Conservation (phyloP, 2,797 vertebrate genomes). For the Danio albolineatus region DNA sequence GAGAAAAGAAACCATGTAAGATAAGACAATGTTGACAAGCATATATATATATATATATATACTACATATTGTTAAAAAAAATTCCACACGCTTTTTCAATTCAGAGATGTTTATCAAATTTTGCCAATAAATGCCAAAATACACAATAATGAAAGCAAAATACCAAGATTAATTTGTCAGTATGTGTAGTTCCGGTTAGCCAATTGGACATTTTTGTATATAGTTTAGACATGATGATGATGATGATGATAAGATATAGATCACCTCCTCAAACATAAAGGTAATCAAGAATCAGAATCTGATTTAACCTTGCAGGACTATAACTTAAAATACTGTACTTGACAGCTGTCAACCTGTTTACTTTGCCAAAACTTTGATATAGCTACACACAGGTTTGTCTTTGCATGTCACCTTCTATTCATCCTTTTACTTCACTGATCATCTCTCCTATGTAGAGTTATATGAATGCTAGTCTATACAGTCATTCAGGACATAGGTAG, state of each 20-base stretch:
- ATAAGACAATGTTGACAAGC: neutral
- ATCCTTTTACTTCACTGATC: neutral
- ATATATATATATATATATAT: no score
- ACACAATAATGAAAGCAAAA: conserved; percentile 5
- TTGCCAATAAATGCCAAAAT: conserved; percentile 2
- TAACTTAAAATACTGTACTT: neutral
- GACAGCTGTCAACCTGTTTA: neutral
- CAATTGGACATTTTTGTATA: neutral
- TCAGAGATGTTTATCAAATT: conserved; percentile 2
- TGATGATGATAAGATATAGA: no score
- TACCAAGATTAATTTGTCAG: no score
- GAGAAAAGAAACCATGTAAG: conserved; percentile 1
- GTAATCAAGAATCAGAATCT: neutral
- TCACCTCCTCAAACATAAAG: no score
- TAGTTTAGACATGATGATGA: neutral
- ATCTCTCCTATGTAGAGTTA: neutral
- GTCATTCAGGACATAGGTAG: neutral
- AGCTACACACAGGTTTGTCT: neutral
- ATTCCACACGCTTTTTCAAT: conserved; percentile 33
- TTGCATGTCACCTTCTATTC: neutral
- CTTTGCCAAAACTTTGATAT: neutral
- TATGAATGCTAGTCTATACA: neutral
- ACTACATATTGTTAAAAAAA: conserved; percentile 26
- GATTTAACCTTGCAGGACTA: neutral
- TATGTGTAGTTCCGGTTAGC: neutral